Conservation (phyloP, 2,113 vertebrate species). For the Pituophis catenifer region DNA sequence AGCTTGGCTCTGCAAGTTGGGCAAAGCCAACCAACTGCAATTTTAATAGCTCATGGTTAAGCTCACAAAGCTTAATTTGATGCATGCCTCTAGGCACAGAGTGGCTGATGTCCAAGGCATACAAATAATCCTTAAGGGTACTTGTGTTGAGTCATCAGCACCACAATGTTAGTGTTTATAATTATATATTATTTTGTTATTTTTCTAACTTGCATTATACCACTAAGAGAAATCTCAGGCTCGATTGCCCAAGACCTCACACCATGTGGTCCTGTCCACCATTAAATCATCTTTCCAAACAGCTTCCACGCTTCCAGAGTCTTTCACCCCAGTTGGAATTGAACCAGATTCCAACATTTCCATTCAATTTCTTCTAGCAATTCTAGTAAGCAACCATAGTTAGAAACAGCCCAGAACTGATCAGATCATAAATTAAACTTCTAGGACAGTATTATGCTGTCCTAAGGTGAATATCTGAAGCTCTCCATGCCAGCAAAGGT, state of each 20-base stretch:
- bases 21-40: background rate
- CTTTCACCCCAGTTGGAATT: no score
- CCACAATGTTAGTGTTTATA: background rate
- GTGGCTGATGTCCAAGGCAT: background rate
- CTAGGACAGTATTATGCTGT: background rate
- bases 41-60: background rate
- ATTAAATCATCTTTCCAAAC: no score
- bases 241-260: no score
- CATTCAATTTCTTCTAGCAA: background rate
- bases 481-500: background rate
- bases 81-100: background rate
- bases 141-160: background rate
- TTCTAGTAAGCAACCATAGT: background rate
- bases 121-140: background rate
- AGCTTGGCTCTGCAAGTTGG: background rate
- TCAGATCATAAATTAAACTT: background rate
- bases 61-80: background rate
- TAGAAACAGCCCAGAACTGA: background rate
- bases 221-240: background rate
- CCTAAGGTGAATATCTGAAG: background rate
- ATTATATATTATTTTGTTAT: background rate
- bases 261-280: no score
- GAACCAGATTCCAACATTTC: background rate
- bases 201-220: background rate
- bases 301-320: no score